These are phyloP conservation scores for Artemia sinica DNA, from an alignment of 2,888 invertebrate species.

Conservation along the genomic window DNA sequence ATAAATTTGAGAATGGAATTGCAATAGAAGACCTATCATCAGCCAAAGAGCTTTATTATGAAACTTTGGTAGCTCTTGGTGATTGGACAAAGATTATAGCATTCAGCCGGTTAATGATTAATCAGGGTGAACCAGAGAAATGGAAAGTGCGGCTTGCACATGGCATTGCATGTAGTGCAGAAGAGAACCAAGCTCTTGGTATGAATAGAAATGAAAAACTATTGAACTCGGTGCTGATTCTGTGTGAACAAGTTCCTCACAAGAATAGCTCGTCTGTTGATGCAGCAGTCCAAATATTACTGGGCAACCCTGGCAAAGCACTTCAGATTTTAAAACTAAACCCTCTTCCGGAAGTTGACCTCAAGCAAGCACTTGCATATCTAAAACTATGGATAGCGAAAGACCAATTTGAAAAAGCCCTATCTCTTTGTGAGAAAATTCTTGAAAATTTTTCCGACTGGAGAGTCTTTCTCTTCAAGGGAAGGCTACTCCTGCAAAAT, in stretches of 20 bases:
- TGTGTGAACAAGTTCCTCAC: neutral
- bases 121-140: neutral
- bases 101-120: neutral
- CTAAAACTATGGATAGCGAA: neutral
- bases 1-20: neutral
- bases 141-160: no score
- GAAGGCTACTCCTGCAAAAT: neutral
- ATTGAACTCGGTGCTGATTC: neutral
- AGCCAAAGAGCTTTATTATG: neutral
- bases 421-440: neutral
- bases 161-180: no score
- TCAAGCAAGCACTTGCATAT: neutral
- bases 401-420: slow-evolving; percentile 6
- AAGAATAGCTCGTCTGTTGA: neutral
- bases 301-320: slow-evolving; percentile 1
- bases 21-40: neutral
- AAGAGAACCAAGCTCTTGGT: no score
- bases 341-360: neutral
- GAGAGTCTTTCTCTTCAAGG: neutral
- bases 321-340: neutral
- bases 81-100: slow-evolving; percentile 3
- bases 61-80: neutral
- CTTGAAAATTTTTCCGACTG: neutral
- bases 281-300: neutral
- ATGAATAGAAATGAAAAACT: no score